Conservation (phyloP, 2,113 vertebrate species). For the Castor canadensis region DNA sequence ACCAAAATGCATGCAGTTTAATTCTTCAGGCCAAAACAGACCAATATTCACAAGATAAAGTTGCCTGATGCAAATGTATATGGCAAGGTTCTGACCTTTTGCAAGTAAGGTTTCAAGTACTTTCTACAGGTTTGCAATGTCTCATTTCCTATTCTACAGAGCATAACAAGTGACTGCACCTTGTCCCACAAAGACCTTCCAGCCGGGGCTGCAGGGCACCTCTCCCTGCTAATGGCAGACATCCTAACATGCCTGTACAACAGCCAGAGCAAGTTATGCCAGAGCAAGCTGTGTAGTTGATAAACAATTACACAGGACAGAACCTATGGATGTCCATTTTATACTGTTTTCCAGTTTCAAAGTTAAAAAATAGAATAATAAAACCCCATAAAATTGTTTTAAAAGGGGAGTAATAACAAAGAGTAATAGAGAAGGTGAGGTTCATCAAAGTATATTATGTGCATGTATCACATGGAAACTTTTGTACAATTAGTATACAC, state of each 20-base stretch:
- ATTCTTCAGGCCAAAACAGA: background rate
- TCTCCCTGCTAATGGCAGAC: background rate
- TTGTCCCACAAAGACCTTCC: background rate
- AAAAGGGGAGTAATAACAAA: too few species aligned
- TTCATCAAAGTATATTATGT: too few species aligned
- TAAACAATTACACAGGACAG: fast-evolving
- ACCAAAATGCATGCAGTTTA: background rate
- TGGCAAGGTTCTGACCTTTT: background rate
- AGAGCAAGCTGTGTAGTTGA: background rate
- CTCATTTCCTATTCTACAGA: conserved; percentile 18
- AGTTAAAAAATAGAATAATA: too few species aligned
- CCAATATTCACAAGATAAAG: background rate
- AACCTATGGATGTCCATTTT: background rate
- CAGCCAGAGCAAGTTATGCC: too few species aligned
- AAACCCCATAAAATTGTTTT: too few species aligned
- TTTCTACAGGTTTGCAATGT: background rate
- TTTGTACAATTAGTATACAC: too few species aligned
- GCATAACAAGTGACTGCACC: background rate
- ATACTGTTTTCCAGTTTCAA: background rate
- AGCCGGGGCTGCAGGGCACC: background rate
- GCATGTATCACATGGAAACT: too few species aligned
- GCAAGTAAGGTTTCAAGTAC: background rate
- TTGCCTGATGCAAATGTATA: background rate
- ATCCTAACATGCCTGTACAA: fast-evolving
- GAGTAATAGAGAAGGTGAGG: too few species aligned